These are phyloP conservation scores for Carterocephalus palaemon DNA, from an alignment of 2,888 invertebrate species.

Conservation along the genomic window DNA sequence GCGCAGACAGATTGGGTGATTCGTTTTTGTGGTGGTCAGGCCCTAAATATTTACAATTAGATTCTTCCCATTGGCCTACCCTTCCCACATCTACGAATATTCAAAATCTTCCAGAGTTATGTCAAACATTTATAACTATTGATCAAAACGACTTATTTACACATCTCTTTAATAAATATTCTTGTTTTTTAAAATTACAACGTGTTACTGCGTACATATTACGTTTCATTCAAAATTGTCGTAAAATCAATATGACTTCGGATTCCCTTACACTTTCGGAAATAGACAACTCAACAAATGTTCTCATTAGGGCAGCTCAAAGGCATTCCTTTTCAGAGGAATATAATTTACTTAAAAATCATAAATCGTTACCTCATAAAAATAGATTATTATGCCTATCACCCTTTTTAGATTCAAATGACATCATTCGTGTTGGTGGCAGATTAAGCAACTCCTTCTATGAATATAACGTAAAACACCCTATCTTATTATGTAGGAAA, in stretches of 20 bases:
- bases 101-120: too few species aligned
- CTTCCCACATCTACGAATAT: too few species aligned
- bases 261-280: slow-evolving; percentile 6
- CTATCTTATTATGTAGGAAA: slow-evolving; percentile 26
- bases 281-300: slow-evolving; percentile 5
- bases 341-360: slow-evolving; percentile 2
- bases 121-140: not conserved
- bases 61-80: slow-evolving; percentile 4
- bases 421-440: slow-evolving; percentile 30
- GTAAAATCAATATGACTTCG: slow-evolving; percentile 1
- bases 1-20: slow-evolving; percentile 8
- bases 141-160: not conserved
- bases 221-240: slow-evolving; percentile 12
- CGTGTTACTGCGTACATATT: slow-evolving; percentile 14
- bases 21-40: slow-evolving; percentile 25
- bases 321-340: slow-evolving; percentile 9
- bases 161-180: slow-evolving; percentile 7
- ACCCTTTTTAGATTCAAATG: slow-evolving; percentile 29
- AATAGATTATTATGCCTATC: slow-evolving; percentile 8
- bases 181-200: slow-evolving; percentile 16
- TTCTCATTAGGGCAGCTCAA: slow-evolving; percentile 18
- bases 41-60: slow-evolving; percentile 13
- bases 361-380: slow-evolving; percentile 11
- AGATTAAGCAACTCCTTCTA: slow-evolving; percentile 29
- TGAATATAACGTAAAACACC: slow-evolving; percentile 26